Conservation (phyloP, 2,888 invertebrate genomes). For the Ophonus ardosiacus region DNA sequence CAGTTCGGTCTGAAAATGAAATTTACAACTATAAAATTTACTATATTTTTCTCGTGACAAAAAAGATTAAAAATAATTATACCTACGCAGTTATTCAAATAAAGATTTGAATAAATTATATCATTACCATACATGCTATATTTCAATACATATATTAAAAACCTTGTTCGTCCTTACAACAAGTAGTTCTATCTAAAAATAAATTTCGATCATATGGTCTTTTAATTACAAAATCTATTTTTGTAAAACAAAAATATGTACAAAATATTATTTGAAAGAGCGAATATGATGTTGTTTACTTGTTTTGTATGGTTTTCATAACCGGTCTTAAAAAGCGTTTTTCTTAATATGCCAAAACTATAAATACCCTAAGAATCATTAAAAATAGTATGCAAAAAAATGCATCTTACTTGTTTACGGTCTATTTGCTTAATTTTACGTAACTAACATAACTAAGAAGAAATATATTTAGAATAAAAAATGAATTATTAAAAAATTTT, state of each 20-base stretch:
- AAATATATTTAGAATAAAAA: neutral
- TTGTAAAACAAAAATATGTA: neutral
- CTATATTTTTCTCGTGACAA: neutral
- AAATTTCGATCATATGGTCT: neutral
- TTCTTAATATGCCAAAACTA: slow-evolving; percentile 17
- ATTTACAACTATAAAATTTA: slow-evolving; percentile 6
- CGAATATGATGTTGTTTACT: neutral
- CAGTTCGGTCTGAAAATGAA: neutral
- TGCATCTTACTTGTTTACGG: neutral
- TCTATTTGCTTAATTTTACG: slow-evolving; percentile 49
- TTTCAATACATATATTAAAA: neutral
- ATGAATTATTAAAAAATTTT: neutral
- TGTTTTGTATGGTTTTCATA: neutral
- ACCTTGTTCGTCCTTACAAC: neutral
- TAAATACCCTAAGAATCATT: slow-evolving; percentile 4
- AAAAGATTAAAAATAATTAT: neutral
- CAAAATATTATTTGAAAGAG: neutral
- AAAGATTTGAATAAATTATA: slow-evolving; percentile 19
- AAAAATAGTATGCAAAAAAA: slow-evolving; percentile 8
- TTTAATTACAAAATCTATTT: neutral
- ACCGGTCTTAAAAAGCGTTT: neutral
- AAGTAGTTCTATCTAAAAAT: neutral
- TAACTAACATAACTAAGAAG: slow-evolving; percentile 3
- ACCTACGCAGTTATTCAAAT: slow-evolving; percentile 7
- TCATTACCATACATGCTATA: slow-evolving; percentile 7